A percentile compares a stretch with the other conserved stretches of the same genome.
Evolutionary conservation across 2,797 vertebrate genomes (phyloP).

Genomic region (Calcarius lapponicus): DNA sequence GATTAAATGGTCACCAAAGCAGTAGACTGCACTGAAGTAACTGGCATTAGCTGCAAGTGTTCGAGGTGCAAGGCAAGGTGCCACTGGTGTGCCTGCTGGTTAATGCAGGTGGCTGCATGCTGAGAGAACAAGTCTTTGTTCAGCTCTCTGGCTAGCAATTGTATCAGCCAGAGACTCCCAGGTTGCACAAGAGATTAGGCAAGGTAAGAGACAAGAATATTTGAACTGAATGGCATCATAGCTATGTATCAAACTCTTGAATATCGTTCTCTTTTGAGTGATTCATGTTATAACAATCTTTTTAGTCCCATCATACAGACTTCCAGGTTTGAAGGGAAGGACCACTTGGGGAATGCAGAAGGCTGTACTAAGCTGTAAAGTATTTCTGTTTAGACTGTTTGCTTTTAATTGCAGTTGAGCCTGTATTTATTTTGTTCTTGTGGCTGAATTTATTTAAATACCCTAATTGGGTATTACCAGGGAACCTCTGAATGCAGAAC

Average conservation of each 20-base stretch:
- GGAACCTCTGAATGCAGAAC: not conserved
- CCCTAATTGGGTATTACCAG: not conserved
- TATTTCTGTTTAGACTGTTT: not conserved
- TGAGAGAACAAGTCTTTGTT: not conserved
- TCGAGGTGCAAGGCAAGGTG: not conserved
- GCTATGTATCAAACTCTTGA: not conserved
- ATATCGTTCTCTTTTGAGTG: not conserved
- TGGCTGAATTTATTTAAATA: not conserved
- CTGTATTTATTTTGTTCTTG: not conserved
- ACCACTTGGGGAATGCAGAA: not conserved
- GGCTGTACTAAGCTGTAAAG: not conserved
- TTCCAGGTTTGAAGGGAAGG: not conserved
- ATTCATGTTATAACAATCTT: not conserved
- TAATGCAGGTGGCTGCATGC: not conserved
- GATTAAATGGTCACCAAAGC: not conserved
- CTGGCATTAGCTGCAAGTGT: not conserved
- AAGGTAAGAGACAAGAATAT: not conserved
- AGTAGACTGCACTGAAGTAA: not conserved
- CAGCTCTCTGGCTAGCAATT: not conserved
- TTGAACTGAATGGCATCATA: not conserved
- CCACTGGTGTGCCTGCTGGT: not conserved
- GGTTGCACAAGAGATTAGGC: not conserved
- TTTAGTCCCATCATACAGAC: not conserved
- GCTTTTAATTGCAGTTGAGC: not conserved
- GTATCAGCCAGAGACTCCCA: not conserved